A percentile compares a stretch with the other conserved stretches of the same genome.
phyloP scores from a whole-genome alignment of 2,888 invertebrate genomes.

The Drosophila pegasa region DNA sequence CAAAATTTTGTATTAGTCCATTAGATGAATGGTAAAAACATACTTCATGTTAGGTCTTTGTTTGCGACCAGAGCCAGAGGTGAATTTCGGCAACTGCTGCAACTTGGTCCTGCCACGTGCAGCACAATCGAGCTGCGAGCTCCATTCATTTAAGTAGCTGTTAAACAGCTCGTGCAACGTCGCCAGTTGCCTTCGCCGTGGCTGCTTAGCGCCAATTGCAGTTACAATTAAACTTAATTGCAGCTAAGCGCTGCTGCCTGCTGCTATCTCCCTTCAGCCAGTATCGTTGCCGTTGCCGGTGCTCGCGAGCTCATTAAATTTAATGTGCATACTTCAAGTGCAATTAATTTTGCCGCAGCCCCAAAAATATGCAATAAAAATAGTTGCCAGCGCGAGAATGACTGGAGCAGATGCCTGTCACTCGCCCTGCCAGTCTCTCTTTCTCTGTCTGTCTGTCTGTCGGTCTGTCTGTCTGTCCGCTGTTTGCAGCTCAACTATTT shows the following conservation, averaged over 20 bases:
- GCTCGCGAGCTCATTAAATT: slow-evolving; percentile 69
- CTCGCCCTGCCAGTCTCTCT: background rate
- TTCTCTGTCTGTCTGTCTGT: background rate
- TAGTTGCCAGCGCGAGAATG: slow-evolving; percentile 58
- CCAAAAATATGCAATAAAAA: slow-evolving; percentile 75
- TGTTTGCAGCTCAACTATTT: slow-evolving; percentile 22
- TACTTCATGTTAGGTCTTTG: background rate
- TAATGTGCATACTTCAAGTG: slow-evolving; percentile 75
- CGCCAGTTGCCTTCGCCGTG: slow-evolving; percentile 29
- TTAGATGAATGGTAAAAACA: slow-evolving; percentile 38
- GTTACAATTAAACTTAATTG: slow-evolving; percentile 73
- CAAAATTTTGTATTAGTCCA: slow-evolving; percentile 49
- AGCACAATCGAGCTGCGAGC: slow-evolving; percentile 51
- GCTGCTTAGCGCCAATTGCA: slow-evolving; percentile 70
- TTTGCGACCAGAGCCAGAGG: background rate
- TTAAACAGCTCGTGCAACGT: slow-evolving; percentile 63
- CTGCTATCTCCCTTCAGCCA: slow-evolving; percentile 5
- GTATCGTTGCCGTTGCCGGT: slow-evolving; percentile 14
- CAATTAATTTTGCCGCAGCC: slow-evolving; percentile 68
- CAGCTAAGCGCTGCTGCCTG: slow-evolving; percentile 55
- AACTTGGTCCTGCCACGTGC: slow-evolving; percentile 41
- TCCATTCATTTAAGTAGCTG: slow-evolving; percentile 62
- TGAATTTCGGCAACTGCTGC: slow-evolving; percentile 1
- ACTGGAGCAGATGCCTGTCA: slow-evolving; percentile 23
- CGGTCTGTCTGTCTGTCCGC: background rate